phyloP scores from a whole-genome alignment of 2,888 invertebrate species.

The Sarcophaga variegata region DNA sequence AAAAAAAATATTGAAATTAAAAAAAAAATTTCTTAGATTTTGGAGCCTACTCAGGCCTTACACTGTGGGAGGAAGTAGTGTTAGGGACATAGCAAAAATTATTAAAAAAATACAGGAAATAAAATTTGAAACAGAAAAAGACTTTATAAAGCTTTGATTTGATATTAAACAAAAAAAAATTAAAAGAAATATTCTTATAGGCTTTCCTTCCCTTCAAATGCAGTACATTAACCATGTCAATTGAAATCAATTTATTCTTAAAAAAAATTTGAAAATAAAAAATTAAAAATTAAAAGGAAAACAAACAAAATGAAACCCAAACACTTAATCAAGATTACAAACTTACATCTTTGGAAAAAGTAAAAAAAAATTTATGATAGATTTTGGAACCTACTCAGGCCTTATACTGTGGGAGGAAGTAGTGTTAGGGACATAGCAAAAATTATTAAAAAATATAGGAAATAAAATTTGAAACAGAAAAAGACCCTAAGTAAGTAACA shows the following conservation, averaged over 20 bases:
- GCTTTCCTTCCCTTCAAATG: not conserved
- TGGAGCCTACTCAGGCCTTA: too few species aligned
- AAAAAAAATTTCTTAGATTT: not conserved
- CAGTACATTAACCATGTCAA: slow-evolving; percentile 37
- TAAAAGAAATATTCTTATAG: not conserved
- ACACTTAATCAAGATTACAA: slow-evolving; percentile 47
- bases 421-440: too few species aligned
- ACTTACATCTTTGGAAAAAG: slow-evolving; percentile 28
- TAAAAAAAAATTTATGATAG: not conserved
- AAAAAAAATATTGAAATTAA: not conserved
- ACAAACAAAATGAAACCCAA: not conserved
- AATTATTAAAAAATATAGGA: too few species aligned
- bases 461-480: not conserved
- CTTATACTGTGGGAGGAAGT: too few species aligned
- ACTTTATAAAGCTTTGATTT: not conserved
- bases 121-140: not conserved
- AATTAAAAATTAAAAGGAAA: not conserved
- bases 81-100: too few species aligned
- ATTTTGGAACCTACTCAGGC: too few species aligned
- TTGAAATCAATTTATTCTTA: slow-evolving; percentile 40
- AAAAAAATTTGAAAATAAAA: not conserved
- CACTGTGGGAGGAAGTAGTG: too few species aligned
- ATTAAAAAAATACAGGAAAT: too few species aligned
- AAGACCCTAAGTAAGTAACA: not conserved
- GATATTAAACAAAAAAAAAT: not conserved